These are phyloP conservation scores for Eulithis prunata DNA, from an alignment of 2,888 invertebrate species.

Conservation along the genomic window DNA sequence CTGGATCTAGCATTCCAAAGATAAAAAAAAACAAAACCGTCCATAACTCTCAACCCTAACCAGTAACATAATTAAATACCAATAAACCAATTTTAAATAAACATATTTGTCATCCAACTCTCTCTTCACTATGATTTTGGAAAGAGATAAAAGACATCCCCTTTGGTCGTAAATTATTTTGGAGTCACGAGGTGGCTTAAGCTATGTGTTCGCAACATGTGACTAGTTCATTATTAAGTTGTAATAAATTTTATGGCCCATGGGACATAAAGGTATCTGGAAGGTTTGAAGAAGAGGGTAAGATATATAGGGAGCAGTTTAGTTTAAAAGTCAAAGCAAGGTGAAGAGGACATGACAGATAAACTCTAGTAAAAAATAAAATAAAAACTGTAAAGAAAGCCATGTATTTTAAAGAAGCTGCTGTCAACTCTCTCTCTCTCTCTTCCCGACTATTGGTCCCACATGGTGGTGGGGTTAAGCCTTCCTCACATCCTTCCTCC, in stretches of 20 bases:
- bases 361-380: no score
- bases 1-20: slow-evolving; percentile 7
- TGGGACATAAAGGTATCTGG: slow-evolving; percentile 61
- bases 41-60: slow-evolving; percentile 47
- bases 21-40: slow-evolving; percentile 40
- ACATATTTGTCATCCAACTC: slow-evolving; percentile 54
- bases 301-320: not conserved
- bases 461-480: no score
- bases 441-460: no score
- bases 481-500: no score
- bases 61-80: slow-evolving; percentile 72
- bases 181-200: slow-evolving; percentile 61
- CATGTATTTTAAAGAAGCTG: no score
- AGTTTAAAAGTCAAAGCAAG: no score
- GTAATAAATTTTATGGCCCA: slow-evolving; percentile 77
- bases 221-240: slow-evolving; percentile 76
- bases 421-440: no score
- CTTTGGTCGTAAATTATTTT: slow-evolving; percentile 72
- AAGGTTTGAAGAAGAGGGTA: slow-evolving; percentile 10
- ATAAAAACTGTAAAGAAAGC: no score
- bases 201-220: slow-evolving; percentile 73
- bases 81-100: slow-evolving; percentile 75
- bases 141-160: slow-evolving; percentile 44
- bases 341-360: no score
- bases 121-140: slow-evolving; percentile 42